Evolutionary conservation across 2,888 invertebrate species (phyloP).

Genomic region (Drosophila falleni): DNA sequence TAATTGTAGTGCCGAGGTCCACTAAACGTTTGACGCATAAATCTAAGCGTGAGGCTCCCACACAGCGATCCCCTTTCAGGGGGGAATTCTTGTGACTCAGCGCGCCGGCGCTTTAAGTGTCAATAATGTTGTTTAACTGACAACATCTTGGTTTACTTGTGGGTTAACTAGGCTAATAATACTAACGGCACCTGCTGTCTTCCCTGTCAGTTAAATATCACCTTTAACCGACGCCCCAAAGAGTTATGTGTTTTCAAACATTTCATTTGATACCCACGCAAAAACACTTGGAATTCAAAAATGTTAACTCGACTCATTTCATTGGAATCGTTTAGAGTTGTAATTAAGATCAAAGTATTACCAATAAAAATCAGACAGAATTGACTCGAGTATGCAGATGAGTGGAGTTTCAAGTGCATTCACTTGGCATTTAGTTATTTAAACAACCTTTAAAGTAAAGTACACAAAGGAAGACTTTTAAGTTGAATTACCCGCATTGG

Average conservation of each 20-base stretch:
- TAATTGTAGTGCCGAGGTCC: conserved; percentile 67
- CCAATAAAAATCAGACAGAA: not conserved
- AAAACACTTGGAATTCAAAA: not conserved
- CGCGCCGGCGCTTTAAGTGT: conserved; percentile 47
- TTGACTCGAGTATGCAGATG: not conserved
- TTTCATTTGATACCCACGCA: conserved; percentile 53
- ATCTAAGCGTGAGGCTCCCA: conserved; percentile 54
- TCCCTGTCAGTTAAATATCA: conserved; percentile 26
- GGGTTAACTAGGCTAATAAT: conserved; percentile 32
- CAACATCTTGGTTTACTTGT: conserved; percentile 50
- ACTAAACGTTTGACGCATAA: conserved; percentile 69
- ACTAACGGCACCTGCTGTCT: conserved; percentile 60
- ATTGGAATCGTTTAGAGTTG: conserved; percentile 45
- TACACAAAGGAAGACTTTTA: not conserved
- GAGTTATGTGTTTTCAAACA: conserved; percentile 56
- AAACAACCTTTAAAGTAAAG: conserved; percentile 8
- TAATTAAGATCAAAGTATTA: conserved; percentile 51
- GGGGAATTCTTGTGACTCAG: conserved; percentile 56
- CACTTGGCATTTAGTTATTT: not conserved
- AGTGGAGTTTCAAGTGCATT: conserved; percentile 6
- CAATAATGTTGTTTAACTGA: conserved; percentile 48
- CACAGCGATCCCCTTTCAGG: conserved; percentile 33
- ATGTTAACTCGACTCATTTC: conserved; percentile 11
- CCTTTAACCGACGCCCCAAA: conserved; percentile 15
- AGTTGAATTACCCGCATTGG: conserved; percentile 30